These are phyloP conservation scores for Pantherophis vulpinus DNA, from an alignment of 2,797 vertebrate species.

Conservation along the genomic window DNA sequence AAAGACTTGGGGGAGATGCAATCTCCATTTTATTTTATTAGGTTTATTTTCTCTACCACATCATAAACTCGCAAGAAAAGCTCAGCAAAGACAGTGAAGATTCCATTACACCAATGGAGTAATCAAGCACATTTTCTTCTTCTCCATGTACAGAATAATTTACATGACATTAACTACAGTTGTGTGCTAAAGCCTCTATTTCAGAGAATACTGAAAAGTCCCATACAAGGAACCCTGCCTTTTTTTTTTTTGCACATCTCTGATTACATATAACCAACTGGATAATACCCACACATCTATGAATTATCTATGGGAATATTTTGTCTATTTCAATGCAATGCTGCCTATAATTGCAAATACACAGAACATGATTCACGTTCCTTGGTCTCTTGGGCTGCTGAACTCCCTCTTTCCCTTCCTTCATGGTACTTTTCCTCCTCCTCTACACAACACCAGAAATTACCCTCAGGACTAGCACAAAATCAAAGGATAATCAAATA, in stretches of 20 bases:
- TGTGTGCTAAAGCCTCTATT: neutral
- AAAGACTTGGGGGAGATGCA: neutral
- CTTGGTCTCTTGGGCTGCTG: neutral
- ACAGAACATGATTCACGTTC: neutral
- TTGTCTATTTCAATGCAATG: neutral
- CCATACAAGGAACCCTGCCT: neutral
- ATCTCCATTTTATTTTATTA: neutral
- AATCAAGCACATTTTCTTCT: neutral
- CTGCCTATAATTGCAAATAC: neutral
- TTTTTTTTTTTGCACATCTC: neutral
- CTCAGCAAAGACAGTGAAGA: neutral
- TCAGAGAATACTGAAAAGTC: neutral
- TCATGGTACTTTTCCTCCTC: neutral
- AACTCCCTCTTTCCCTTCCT: neutral
- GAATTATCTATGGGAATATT: neutral
- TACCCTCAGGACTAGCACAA: neutral
- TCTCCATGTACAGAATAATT: neutral
- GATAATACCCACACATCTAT: neutral
- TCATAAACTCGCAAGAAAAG: neutral
- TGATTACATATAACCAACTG: neutral
- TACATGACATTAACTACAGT: neutral
- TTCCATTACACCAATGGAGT: too few relatives aligned
- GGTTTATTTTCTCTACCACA: neutral
- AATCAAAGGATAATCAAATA: neutral
- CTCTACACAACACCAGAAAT: neutral